These are phyloP conservation scores for Centroberyx gerrardi DNA, from an alignment of 2,797 vertebrate species.

Conservation along the genomic window DNA sequence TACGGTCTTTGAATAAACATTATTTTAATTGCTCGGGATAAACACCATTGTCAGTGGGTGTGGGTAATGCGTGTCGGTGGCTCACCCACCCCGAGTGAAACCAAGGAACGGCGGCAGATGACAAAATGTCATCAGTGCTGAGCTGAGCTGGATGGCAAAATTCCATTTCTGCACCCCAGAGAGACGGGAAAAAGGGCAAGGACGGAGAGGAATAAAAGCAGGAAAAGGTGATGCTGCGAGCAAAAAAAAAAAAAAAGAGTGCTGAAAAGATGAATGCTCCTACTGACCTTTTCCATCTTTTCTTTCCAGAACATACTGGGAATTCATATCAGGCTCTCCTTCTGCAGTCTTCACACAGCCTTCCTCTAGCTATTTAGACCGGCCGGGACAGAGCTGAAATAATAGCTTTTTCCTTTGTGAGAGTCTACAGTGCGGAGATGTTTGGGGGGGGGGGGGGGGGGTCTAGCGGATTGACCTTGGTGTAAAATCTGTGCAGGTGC, in stretches of 20 bases:
- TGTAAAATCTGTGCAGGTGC: conserved; percentile 27
- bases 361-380: conserved; percentile 43
- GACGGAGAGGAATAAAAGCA: conserved; percentile 54
- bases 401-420: conserved; percentile 42
- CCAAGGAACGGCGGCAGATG: conserved; percentile 38
- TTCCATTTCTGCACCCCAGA: conserved; percentile 58
- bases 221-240: conserved; percentile 65
- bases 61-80: conserved; percentile 44
- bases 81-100: conserved; percentile 43
- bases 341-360: conserved; percentile 37
- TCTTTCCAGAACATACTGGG: conserved; percentile 50
- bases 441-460: no score
- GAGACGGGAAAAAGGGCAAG: conserved; percentile 57
- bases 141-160: conserved; percentile 40
- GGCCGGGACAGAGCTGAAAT: conserved; percentile 51
- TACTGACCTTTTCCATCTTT: conserved; percentile 74
- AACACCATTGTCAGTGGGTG: conserved; percentile 22
- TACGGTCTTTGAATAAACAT: conserved; percentile 38
- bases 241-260: conserved; percentile 51
- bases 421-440: conserved; percentile 5
- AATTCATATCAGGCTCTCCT: conserved; percentile 58
- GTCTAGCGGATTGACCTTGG: conserved; percentile 34
- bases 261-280: conserved; percentile 67
- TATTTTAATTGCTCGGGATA: conserved; percentile 50
- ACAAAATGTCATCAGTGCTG: conserved; percentile 66